Evolutionary conservation across 2,888 invertebrate genomes (phyloP), one percentile per base, ranked within the genome.

Genomic region (Aphidius colemani): DNA sequence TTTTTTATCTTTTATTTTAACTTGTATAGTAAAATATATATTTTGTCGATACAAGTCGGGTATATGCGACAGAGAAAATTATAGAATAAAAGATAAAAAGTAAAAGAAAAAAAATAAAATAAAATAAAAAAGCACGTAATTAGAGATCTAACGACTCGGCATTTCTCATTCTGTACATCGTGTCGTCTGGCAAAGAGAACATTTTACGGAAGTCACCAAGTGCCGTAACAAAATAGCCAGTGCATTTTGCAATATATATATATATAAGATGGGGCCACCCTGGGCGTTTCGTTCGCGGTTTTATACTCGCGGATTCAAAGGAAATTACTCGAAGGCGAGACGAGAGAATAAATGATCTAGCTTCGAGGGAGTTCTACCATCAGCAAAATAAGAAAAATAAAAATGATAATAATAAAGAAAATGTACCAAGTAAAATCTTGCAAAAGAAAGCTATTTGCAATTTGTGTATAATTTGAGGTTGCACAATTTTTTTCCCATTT

Each of bases 131-230:
- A 67, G 65, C 61, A 65, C 65, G 66, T 67, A 65, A 68, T 68
- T 68, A 64, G 68, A 65, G 66, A 68, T 68, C 59, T 65, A 65
- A 61, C 63, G 61, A 63, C 65, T 55, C 63, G 58, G 67, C 58
- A 65, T 64, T 67, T 67, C 61, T 63, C 60, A 30, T 30, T 30
- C 30, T 30, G 30, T 30, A 5, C 30, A 30, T 30, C 30, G 30
- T 30, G 30, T 30, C 41, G 55, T 41, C 55, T n/a, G 55, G 55
- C 43, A 9, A 43, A 55, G 55, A 55, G 13, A 55, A 44, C 55
- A 55, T 55, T 55, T 44, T 8, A 11, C 40, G 44, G 55, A 55
- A 55, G 44, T 13, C 18, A 43, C 55, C 40, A 55, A 55, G 55
- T 55, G 43, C 43, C 40, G 44, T 13, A 44, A 44, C 44, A 44